Percentiles rank a stretch among this genome's conserved stretches.
Conservation (phyloP, 2,113 vertebrate species). For the Pimephales promelas region DNA sequence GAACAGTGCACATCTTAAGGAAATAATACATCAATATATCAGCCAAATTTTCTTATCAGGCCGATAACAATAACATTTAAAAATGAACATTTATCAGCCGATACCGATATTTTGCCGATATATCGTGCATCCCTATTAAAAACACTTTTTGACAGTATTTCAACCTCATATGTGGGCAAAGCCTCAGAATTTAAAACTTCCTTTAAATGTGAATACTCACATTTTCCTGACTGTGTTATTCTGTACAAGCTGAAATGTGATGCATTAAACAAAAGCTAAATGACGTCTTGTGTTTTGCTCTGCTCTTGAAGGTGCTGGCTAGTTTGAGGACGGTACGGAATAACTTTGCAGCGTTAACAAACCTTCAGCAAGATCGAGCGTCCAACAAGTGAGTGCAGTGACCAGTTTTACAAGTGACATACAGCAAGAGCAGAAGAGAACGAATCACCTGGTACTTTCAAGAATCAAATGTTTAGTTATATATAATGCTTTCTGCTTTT, state of each 20-base stretch:
- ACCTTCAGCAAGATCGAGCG: slow-evolving; percentile 87
- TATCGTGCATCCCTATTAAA: too few relatives aligned
- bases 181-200: neutral
- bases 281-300: neutral
- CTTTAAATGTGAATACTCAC: neutral
- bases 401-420: neutral
- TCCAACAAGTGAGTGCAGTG: slow-evolving; percentile 84
- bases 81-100: too few relatives aligned
- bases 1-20: too few relatives aligned
- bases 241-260: neutral
- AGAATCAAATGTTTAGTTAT: neutral
- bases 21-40: too few relatives aligned
- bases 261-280: neutral
- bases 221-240: neutral
- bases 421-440: neutral
- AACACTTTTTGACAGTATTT: neutral
- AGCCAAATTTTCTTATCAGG: too few relatives aligned
- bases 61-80: too few relatives aligned
- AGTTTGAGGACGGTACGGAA: slow-evolving; percentile 88
- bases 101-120: too few relatives aligned
- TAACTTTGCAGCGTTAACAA: slow-evolving; percentile 89
- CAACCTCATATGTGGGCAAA: neutral
- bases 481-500: neutral
- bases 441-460: neutral
- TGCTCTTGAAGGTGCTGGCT: slow-evolving; percentile 81